A percentile compares a stretch with the other conserved stretches of the same genome.
Conservation (phyloP, 2,888 invertebrate genomes). For the Clostera curtula region DNA sequence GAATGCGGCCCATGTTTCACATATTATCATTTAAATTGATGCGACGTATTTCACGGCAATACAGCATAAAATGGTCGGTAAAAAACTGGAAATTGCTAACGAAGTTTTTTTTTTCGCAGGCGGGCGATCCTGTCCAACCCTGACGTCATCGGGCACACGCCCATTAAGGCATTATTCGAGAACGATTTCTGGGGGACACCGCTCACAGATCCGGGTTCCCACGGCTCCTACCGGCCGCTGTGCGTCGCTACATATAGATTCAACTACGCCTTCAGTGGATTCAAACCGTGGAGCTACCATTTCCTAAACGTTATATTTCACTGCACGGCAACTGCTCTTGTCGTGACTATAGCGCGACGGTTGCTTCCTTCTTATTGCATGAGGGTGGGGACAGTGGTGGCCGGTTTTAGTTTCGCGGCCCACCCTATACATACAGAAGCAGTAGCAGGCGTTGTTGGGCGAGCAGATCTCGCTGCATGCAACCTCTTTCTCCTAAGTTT, state of each 20-base stretch:
- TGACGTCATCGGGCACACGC: constrained; percentile 90
- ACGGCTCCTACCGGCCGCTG: constrained; percentile 97
- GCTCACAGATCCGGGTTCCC: constrained; percentile 92
- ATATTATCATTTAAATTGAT: constrained; percentile 13
- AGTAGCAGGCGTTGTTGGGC: constrained; percentile 95
- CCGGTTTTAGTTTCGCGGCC: constrained; percentile 92
- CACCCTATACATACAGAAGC: constrained; percentile 98
- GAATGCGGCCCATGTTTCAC: constrained; percentile 6
- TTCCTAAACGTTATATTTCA: constrained; percentile 90
- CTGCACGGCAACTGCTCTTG: constrained; percentile 87
- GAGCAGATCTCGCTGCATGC: constrained; percentile 95
- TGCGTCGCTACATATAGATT: constrained; percentile 91
- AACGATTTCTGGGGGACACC: constrained; percentile 99
- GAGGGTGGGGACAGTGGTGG: constrained; percentile 80
- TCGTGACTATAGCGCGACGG: constrained; percentile 84
- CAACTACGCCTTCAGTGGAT: constrained; percentile 85
- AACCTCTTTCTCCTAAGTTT: constrained; percentile 92
- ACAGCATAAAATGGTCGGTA: constrained; percentile 1
- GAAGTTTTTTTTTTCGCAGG: constrained; percentile 74
- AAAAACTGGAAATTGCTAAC: constrained; percentile 19
- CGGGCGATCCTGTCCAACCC: constrained; percentile 96
- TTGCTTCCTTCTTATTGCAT: constrained; percentile 78
- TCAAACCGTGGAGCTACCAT: constrained; percentile 89
- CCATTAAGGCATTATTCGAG: constrained; percentile 86
- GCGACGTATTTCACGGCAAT: constrained; percentile 3